Percentiles rank a stretch among this genome's conserved stretches.
Evolutionary conservation across 2,113 vertebrate genomes (phyloP).

Genomic region (Orthonyx spaldingii): DNA sequence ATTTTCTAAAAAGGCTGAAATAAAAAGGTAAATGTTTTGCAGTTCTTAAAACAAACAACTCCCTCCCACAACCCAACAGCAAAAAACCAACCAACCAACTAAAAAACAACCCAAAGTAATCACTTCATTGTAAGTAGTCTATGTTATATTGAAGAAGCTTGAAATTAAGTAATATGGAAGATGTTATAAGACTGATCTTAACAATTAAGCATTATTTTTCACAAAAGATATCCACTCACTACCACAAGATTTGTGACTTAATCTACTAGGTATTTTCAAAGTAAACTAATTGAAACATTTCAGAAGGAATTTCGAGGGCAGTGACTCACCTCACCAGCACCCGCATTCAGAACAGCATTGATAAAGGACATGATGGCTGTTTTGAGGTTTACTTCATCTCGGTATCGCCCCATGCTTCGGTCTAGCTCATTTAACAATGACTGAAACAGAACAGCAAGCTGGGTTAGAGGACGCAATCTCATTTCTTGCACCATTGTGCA

Average conservation of each 20-base stretch:
- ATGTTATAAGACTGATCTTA: neutral
- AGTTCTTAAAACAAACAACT: neutral
- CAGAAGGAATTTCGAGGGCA: neutral
- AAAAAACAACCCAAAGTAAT: neutral
- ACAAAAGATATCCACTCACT: neutral
- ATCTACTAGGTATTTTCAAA: neutral
- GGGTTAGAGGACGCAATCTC: neutral
- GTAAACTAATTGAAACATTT: neutral
- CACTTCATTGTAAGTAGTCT: neutral
- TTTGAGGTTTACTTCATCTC: constrained; percentile 96
- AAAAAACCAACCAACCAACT: neutral
- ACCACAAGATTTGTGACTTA: neutral
- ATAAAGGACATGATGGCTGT: constrained; percentile 99
- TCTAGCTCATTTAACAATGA: constrained; percentile 91
- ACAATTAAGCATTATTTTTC: neutral
- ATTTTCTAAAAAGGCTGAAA: neutral
- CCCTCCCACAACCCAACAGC: neutral
- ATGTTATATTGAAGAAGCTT: neutral
- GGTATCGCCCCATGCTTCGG: constrained; percentile 87
- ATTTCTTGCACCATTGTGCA: neutral
- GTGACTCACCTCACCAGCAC: constrained; percentile 89
- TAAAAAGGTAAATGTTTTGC: neutral
- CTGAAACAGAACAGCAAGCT: constrained; percentile 64
- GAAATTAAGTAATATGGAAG: neutral
- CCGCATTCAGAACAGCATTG: constrained; percentile 94